These are phyloP conservation scores for Ypsolopha scabrella DNA, from an alignment of 2,888 invertebrate genomes.

Conservation along the genomic window DNA sequence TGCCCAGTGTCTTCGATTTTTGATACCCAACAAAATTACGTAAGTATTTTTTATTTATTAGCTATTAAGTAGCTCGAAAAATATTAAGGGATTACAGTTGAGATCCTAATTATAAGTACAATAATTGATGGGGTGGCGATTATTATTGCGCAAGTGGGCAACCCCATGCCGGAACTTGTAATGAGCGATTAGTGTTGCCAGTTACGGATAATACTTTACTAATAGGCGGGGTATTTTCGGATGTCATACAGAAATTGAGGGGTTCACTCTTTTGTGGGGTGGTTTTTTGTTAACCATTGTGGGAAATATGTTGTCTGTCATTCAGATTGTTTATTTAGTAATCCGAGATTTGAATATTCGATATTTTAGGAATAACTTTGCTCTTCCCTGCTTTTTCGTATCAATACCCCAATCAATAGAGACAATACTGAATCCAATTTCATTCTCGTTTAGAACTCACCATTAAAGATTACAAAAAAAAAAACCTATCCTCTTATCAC, in stretches of 20 bases:
- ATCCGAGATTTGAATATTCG: no score
- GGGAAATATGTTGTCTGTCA: constrained; percentile 2
- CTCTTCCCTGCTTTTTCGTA: no score
- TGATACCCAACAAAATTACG: background rate
- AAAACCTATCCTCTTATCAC: background rate
- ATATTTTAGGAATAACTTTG: no score
- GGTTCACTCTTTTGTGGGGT: constrained; percentile 22
- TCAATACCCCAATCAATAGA: no score
- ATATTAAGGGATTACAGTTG: background rate
- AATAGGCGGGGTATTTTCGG: constrained; percentile 49
- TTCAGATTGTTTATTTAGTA: background rate
- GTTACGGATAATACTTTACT: constrained; percentile 57
- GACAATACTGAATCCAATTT: no score
- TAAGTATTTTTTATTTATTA: no score
- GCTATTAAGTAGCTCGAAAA: background rate
- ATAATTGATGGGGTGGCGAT: constrained; percentile 20
- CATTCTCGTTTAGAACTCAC: no score
- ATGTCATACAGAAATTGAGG: constrained; percentile 17
- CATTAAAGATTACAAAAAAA: no score
- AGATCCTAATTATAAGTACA: constrained; percentile 24
- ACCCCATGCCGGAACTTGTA: constrained; percentile 51
- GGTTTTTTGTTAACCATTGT: constrained; percentile 14
- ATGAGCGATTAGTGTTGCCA: constrained; percentile 67
- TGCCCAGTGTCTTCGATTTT: constrained; percentile 30
- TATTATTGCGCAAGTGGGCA: constrained; percentile 17